Evolutionary conservation across 2,797 vertebrate species (phyloP), one percentile per base, ranked within the genome.

Genomic region (Ispidina picta): DNA sequence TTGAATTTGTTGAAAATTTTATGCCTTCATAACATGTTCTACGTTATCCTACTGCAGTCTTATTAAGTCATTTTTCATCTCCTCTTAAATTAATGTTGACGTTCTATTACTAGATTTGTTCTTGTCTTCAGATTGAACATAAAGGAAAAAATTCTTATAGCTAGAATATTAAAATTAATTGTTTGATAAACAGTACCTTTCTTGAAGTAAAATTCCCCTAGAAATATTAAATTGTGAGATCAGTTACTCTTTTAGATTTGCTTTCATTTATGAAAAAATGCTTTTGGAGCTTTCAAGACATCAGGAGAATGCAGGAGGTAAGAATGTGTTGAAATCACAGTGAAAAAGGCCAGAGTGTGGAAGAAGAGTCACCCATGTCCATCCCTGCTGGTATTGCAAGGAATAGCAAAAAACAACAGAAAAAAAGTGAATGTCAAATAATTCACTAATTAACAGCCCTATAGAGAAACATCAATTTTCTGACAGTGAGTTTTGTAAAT

Each of bases 41-140:
- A 94, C 69, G 55, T 96, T 97, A 96, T 95, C 85, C 89, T 97
- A 82, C 90, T 94, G 88, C 88, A 69, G 65, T 86, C 59, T 97
- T 97, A 97, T 97, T 96, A 96, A 97, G 95, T 93, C 31, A 94
- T 98, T 97, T 97, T 96, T 98, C 96, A 96, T 97, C 92, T 97
- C 83, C 84, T 85, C 70, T 95, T 94, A 97, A 95, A 97, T 97
- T 97, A 97, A 95, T 52, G 15, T 97, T 97, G 97, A 92, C 2
- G 0, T 96, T 96, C 90, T 96, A 68, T 97, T 97, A 97, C 95
- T 95, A 84, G 76, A 90, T 96, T 97, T 97, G 82, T 97, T 97
- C 96, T 96, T 96, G 85, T 97, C 78, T 86, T 63, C 79, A 91
- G 87, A 96, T 95, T 95, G 95, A 97, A 94, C 89, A 83, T 96